A percentile compares a stretch with the other conserved stretches of the same genome.
Evolutionary conservation across 1,140 invertebrate genomes (phyloP).

Genomic region (Drosophila ogumai): DNA sequence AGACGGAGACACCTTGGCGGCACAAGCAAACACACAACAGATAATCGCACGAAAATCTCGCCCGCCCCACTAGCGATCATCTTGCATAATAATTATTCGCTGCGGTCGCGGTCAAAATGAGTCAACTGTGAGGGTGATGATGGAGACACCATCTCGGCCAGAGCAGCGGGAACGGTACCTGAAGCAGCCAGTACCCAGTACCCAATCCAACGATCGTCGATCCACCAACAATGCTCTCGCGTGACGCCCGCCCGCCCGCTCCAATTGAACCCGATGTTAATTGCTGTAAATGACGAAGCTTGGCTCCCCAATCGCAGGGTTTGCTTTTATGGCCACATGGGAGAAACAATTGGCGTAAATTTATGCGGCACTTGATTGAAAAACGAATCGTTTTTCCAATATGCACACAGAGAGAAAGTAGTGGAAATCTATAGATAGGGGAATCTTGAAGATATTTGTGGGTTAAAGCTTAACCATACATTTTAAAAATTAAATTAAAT

Average conservation of each 20-base stretch:
- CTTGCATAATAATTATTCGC: slow-evolving; percentile 20
- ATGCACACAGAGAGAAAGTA: neutral
- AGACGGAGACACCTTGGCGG: neutral
- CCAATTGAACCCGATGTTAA: slow-evolving; percentile 75
- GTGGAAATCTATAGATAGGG: too few relatives aligned
- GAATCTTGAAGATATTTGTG: too few relatives aligned
- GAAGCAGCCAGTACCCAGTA: neutral
- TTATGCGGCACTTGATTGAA: slow-evolving; percentile 66
- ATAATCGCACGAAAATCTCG: neutral
- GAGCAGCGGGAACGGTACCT: neutral
- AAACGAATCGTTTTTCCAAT: slow-evolving; percentile 38
- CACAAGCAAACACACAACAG: neutral
- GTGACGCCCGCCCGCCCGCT: slow-evolving; percentile 19
- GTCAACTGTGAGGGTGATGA: slow-evolving; percentile 6
- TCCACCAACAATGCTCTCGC: slow-evolving; percentile 15
- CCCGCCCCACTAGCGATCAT: neutral
- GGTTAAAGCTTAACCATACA: too few relatives aligned
- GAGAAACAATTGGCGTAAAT: slow-evolving; percentile 68
- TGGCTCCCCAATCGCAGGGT: slow-evolving; percentile 7
- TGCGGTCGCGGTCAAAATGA: slow-evolving; percentile 5
- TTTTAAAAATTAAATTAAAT: too few relatives aligned
- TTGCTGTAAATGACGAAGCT: slow-evolving; percentile 44
- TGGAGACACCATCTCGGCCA: neutral
- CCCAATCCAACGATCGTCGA: neutral
- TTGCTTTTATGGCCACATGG: slow-evolving; percentile 5